Conservation (phyloP, 2,797 vertebrate species). For the Potorous gilbertii region DNA sequence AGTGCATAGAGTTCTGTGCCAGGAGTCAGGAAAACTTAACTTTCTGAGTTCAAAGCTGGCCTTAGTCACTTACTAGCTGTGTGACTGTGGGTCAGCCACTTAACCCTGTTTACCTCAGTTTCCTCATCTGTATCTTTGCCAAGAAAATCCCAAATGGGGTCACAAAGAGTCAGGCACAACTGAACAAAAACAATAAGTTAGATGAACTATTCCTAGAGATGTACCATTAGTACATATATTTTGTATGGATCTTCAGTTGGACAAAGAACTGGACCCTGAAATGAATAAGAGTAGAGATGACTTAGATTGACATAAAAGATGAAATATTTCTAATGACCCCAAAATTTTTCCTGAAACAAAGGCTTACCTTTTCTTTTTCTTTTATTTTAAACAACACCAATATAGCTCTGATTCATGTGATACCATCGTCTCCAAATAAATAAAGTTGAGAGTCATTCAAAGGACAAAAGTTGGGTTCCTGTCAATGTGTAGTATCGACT, state of each 20-base stretch:
- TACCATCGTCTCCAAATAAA: no score
- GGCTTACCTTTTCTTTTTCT: not conserved
- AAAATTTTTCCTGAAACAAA: not conserved
- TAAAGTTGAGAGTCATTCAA: no score
- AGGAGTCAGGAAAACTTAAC: not conserved
- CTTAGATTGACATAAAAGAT: not conserved
- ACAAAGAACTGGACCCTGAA: not conserved
- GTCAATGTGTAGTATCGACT: not conserved
- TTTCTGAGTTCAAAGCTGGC: not conserved
- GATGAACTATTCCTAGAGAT: not conserved
- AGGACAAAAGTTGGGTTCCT: no score
- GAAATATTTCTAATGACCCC: not conserved
- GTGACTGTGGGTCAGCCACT: not conserved
- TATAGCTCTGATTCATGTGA: not conserved
- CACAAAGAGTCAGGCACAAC: not conserved
- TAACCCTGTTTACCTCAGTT: not conserved
- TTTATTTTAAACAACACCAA: not conserved
- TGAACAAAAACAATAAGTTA: not conserved
- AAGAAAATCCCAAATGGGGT: not conserved
- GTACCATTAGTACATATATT: not conserved
- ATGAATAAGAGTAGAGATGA: not conserved
- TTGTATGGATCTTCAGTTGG: not conserved
- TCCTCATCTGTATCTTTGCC: not conserved
- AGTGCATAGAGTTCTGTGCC: not conserved
- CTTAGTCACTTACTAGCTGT: not conserved